Percentiles rank a stretch among this genome's conserved stretches.
Evolutionary conservation across 2,797 vertebrate genomes (phyloP).

Genomic region (Danio aesculapii): DNA sequence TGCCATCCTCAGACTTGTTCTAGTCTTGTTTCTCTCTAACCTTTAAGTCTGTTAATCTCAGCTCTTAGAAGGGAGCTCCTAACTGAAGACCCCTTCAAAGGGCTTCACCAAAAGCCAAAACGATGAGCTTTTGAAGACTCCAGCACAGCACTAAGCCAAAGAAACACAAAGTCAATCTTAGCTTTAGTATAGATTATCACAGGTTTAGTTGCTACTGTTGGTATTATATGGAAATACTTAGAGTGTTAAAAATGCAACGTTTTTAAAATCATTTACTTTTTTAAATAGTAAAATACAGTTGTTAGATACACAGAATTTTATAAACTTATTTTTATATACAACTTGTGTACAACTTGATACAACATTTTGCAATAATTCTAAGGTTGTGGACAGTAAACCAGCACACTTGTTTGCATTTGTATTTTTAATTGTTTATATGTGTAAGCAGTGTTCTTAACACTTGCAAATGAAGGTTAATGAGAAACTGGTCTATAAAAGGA

Average conservation of each 20-base stretch:
- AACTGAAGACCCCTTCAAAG: constrained; percentile 50
- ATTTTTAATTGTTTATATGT: neutral
- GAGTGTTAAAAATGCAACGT: constrained; percentile 10
- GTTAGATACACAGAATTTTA: neutral
- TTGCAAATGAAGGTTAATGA: constrained; percentile 8
- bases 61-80: constrained; percentile 44
- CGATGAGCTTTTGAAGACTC: constrained; percentile 48
- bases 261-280: neutral
- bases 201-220: constrained; percentile 29
- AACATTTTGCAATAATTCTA: neutral
- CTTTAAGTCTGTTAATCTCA: constrained; percentile 49
- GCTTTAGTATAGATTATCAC: constrained; percentile 27
- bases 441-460: neutral
- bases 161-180: constrained; percentile 2
- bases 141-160: constrained; percentile 31
- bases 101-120: constrained; percentile 34
- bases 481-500: neutral
- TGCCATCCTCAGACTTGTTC: constrained; percentile 3
- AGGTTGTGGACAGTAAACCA: neutral
- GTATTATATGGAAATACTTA: constrained; percentile 43
- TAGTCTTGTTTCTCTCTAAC: constrained; percentile 5
- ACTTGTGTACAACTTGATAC: neutral
- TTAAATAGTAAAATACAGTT: too few species aligned
- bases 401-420: neutral
- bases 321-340: neutral